Evolutionary conservation across 1,140 invertebrate species (phyloP), one percentile per base, ranked within the genome.

Genomic region (Drosophila novamexicana): DNA sequence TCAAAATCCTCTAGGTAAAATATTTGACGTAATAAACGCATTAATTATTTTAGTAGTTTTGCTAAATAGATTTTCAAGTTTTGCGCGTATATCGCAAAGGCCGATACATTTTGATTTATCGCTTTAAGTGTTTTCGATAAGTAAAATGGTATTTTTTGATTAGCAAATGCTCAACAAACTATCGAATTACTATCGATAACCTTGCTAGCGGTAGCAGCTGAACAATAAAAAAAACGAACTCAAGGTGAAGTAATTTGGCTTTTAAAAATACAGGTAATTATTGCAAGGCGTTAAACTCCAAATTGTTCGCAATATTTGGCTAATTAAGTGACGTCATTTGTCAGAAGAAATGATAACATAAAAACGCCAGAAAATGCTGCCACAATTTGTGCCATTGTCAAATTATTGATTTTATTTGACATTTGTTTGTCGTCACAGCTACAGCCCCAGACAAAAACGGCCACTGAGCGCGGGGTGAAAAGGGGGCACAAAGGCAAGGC

Each of bases 191-290:
- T 49, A 64, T 65, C 61, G 68, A 71, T 65, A 65, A 29, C 16
- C 36, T 36, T 36, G 64, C 36, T 54, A 45, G 64, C 64, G 64
- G 56, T 67, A 73, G 64, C 70, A 73, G 70, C 70, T 73, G 70
- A 68, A 73, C 70, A 68, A 44, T 40, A 77, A 79, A 64, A 76
- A 77, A 74, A 79, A 66, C 61, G 53, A 52, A 76, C 78, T 79
- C 83, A 88, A 88, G 83, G 83, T 88, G 83, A 89, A 88, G 77
- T 88, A 83, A 88, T 88, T 88, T 75, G 84, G 79, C 66, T 69
- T 69, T 64, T 88, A 47, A 86, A 82, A 88, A 73, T 65, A 79
- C 84, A 88, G 83, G 84, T 88, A 83, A 88, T 77, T 82, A 66
- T 63, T 74, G 67, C 52, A 57, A 64, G 77, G 67, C 37, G 34